Evolutionary conservation across 2,888 invertebrate genomes (phyloP), one percentile per base, ranked within the genome.

Genomic region (Sphaeridia pumilis): DNA sequence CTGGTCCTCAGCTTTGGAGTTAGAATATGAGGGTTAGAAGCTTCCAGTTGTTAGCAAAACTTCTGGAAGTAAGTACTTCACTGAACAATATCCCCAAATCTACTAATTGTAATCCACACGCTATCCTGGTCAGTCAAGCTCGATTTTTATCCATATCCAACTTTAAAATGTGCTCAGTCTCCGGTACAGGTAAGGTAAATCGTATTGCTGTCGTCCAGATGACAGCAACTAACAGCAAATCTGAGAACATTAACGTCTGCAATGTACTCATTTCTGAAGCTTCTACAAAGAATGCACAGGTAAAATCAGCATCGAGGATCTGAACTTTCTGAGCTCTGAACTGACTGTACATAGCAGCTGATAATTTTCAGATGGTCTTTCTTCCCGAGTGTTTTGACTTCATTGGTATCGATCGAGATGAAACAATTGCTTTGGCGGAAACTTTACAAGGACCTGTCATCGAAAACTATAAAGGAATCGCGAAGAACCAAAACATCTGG

Each of bases 371-470:
- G 85, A 82, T 95, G 76, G 76, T 92, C 20, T 97, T 95, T 70
- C 77, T 98, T 51, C 97, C 97, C 0, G 97, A 98, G 75, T 89
- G 86, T 17, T 90, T 87, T 69, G 97, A 98, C 71, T 95, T 82
- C 70, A 79, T 98, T 48, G 84, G 82, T 20, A 80, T 80, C 49
- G 81, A 78, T 63, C 81, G 79, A 60, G 74, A 77, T 25, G 83
- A 89, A 67, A 78, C 83, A 2, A 63, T 82, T 2, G 70, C 72
- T 1, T 70, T 82, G 55, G 79, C 90, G 0, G 92, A 94, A 69
- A 70, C 81, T 0, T 58, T 87, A 5, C 76, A 79, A 57, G 92
- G 92, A 0, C 70, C 75, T 1, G 77, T 80, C 14, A 78, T 97
- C 31, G 67, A 69, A 1, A 72, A 75, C 27, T 94, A 88, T 67